Conservation (phyloP, 2,113 vertebrate species). For the Limanda limanda region DNA sequence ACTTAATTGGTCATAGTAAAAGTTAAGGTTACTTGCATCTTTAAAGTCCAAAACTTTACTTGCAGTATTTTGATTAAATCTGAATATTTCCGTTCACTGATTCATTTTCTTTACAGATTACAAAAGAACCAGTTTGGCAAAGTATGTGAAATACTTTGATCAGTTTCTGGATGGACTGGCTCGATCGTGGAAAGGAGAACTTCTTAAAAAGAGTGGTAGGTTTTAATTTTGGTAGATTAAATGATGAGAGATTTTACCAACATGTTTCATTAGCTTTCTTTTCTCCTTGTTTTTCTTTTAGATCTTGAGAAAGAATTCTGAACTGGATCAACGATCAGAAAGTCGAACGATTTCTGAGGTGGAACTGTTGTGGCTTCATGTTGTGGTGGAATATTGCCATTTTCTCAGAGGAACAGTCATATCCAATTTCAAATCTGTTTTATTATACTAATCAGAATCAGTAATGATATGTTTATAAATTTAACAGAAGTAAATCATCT, state of each 20-base stretch:
- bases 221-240: slow-evolving; percentile 8
- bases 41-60: background rate
- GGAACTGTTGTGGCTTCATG: background rate
- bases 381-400: background rate
- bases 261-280: background rate
- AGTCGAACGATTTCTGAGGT: slow-evolving; percentile 5
- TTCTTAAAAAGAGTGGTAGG: slow-evolving; percentile 88
- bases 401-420: slow-evolving; percentile 3
- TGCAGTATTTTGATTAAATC: too few species aligned
- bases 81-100: background rate
- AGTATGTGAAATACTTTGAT: slow-evolving; percentile 90
- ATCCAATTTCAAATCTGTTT: background rate
- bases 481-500: background rate
- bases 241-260: background rate
- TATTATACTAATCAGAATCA: background rate
- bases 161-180: slow-evolving; percentile 90
- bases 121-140: slow-evolving; percentile 90
- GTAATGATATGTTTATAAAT: slow-evolving; percentile 3
- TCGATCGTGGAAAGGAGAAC: slow-evolving; percentile 84
- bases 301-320: slow-evolving; percentile 92
- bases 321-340: slow-evolving; percentile 49
- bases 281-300: slow-evolving; percentile 59
- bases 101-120: slow-evolving; percentile 84
- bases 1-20: too few species aligned
- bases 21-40: too few species aligned